Evolutionary conservation across 2,888 invertebrate genomes (phyloP), one percentile per base, ranked within the genome.

Genomic region (Melanotus villosus): DNA sequence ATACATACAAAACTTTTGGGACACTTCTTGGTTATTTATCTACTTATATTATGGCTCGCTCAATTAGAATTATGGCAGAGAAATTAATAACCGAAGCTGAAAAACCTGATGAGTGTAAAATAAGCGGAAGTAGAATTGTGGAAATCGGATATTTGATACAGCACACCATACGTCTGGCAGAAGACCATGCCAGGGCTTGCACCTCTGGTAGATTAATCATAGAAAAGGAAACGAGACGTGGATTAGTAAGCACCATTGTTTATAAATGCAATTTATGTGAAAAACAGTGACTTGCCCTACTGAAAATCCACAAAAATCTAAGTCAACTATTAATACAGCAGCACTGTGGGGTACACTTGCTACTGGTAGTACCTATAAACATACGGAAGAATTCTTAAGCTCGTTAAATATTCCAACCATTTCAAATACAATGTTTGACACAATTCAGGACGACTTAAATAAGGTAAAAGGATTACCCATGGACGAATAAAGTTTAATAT

Each of bases 331-430:
- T 26, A 26, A 26, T 7, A 26, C 26, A 26, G 26, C 26, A 26
- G 57, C 41, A 21, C 38, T 38, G 7, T 36, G 38, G 57, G 57
- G 57, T 18, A 57, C 38, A 1, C n/a, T 57, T n/a, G 34, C 57
- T 3, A 3, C 21, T 57, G 38, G 50, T 12, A 50, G 50, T 21
- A 50, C 50, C 21, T 18, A 21, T 21, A 21, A 12, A 9, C 50
- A 50, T 21, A 21, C 26, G 10, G 21, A 41, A 12, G 57, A 57
- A 7, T 57, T 41, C 7, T 38, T 36, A 26, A 16, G 21, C 14
- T n/a, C 41, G 6, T n/a, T 57, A 19, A 19, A 57, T 57, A 57
- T 57, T 12, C 57, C 57, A 12, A n/a, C 23, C 12, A 1, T 57
- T 21, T 57, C 57, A 5, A 12, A 12, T 18, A 38, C 36, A n/a